Conservation (phyloP, 1,140 invertebrate genomes). For the Antheraea mylitta region DNA sequence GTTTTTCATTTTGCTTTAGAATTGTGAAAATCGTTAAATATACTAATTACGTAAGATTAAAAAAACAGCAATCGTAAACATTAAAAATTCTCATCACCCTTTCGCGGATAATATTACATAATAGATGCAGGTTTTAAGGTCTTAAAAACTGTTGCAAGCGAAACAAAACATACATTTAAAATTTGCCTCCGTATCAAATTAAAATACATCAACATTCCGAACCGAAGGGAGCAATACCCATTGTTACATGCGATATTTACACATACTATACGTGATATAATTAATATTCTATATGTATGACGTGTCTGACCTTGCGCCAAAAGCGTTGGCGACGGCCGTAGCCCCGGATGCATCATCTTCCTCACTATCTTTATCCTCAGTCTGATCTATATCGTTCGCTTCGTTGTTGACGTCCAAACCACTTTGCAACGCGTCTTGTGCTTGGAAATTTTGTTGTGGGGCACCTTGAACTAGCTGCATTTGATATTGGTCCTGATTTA, state of each 20-base stretch:
- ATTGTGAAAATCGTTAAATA: background rate
- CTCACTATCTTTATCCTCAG: slow-evolving; percentile 37
- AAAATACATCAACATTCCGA: slow-evolving; percentile 22
- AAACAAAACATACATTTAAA: slow-evolving; percentile 5
- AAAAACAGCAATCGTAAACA: background rate
- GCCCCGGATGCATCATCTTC: slow-evolving; percentile 43
- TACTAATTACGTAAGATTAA: background rate
- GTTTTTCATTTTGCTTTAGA: no score
- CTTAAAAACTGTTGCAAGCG: background rate
- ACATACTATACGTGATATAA: slow-evolving; percentile 1
- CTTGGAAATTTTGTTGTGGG: slow-evolving; percentile 34
- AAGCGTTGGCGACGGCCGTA: slow-evolving; percentile 62
- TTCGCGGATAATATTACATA: background rate
- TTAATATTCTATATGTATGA: slow-evolving; percentile 20
- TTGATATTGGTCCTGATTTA: slow-evolving; percentile 24
- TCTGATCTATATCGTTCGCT: slow-evolving; percentile 53
- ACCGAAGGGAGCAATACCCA: slow-evolving; percentile 21
- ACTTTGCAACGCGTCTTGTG: slow-evolving; percentile 57
- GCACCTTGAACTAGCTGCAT: slow-evolving; percentile 19
- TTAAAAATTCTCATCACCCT: slow-evolving; percentile 4
- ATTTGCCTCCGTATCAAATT: background rate
- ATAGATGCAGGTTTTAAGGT: slow-evolving; percentile 1
- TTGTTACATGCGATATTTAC: slow-evolving; percentile 13
- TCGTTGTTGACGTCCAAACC: slow-evolving; percentile 61
- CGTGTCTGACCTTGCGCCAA: slow-evolving; percentile 58